These are phyloP conservation scores for Bombus sylvicola DNA, from an alignment of 1,140 invertebrate genomes.

Conservation along the genomic window DNA sequence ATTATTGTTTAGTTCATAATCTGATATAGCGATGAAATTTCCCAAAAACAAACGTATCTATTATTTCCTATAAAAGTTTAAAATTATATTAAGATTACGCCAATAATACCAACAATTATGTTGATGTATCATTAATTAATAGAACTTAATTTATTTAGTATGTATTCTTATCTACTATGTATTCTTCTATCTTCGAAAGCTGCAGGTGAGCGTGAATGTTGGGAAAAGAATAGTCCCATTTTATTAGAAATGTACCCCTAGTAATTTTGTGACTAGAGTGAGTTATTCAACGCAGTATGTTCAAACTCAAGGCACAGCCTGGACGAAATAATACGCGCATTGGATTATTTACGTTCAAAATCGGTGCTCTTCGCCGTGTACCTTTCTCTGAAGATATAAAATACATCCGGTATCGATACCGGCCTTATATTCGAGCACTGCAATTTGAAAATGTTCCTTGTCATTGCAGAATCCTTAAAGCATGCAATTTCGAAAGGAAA, in stretches of 20 bases:
- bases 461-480: background rate
- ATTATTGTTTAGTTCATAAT: background rate
- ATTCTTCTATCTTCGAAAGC: background rate
- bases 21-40: background rate
- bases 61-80: background rate
- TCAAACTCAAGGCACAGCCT: background rate
- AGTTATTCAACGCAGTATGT: constrained; percentile 22
- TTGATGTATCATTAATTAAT: background rate
- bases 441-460: constrained; percentile 32
- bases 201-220: background rate
- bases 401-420: constrained; percentile 56
- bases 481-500: background rate
- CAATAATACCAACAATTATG: background rate
- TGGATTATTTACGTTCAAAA: constrained; percentile 58
- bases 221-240: background rate
- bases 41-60: background rate
- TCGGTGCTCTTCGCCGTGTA: constrained; percentile 14
- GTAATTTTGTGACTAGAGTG: background rate
- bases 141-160: background rate
- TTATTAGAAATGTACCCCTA: constrained; percentile 9
- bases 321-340: constrained; percentile 46
- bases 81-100: background rate
- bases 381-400: constrained; percentile 49
- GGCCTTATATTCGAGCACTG: constrained; percentile 50
- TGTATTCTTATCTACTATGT: background rate